Evolutionary conservation across 2,797 vertebrate species (phyloP), one percentile per base, ranked within the genome.

Genomic region (Bryconaethiops microstoma): DNA sequence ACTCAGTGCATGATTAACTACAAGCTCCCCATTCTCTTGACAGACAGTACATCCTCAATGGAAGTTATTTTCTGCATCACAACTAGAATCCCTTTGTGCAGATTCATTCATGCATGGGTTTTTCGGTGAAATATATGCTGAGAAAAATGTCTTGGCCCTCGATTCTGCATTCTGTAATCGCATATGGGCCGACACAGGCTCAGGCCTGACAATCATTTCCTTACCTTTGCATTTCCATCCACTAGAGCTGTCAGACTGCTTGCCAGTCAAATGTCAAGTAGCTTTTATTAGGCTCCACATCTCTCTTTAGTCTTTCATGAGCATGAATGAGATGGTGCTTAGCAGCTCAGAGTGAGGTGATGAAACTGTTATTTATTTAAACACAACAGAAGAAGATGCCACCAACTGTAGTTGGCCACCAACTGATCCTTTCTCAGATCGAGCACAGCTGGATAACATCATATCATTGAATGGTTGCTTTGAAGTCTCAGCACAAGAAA

Each of bases 171-270:
- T 42, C 29, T 65, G 4, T 17, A 25, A 25, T 70, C n/a, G 25
- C 21, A 50, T 52, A 14, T 70, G 42, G 5, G 23, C 68, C 42
- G 14, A 19, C 25, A 16, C 21, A 70, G 10, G 13, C 42, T 48
- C 45, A 25, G 40, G 65, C 40, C 12, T 69, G 65, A 13, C 65
- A 69, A 23, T 25, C 68, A 70, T 70, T 16, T 70, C 42, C 68
- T 67, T 39, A 67, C 39, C 35, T 70, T 48, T 50, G 19, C 45
- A 25, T 70, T 70, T 50, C 14, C 13, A 50, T 48, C n/a, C 14
- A 17, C n/a, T 48, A 14, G 10, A 50, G 14, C 65, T 69, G 65
- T 69, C 65, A 48, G 45, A 40, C 19, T 69, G 65, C 65, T 42
- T 45, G 65, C 48, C 65, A 69, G 42, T 48, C 65, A n/a, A 21